Base-by-base conservation (phyloP, 2,888 invertebrate genomes). In the Anagyrus pseudococci region DNA sequence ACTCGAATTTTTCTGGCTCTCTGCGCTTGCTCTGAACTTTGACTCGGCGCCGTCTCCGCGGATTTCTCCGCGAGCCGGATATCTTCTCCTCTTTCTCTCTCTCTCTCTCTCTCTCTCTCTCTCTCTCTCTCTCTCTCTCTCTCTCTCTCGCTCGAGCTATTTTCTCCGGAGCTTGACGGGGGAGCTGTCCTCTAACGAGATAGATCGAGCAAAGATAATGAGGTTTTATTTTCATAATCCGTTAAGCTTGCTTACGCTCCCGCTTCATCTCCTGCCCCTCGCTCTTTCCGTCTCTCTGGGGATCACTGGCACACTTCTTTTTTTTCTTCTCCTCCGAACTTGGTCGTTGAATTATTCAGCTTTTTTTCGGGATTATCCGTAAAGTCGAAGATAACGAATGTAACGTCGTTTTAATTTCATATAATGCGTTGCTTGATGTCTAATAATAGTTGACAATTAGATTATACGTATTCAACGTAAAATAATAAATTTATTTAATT, bases 41-140 rank as follows among this genome's bases (percentile, higher is more conserved):
- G n/a, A n/a, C n/a, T n/a, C n/a, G n/a, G n/a, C n/a, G n/a, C n/a
- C n/a, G n/a, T n/a, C n/a, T n/a, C n/a, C n/a, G n/a, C n/a, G n/a
- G n/a, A n/a, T n/a, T n/a, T n/a, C n/a, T n/a, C n/a, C n/a, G n/a
- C n/a, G n/a, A n/a, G 22, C 41, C 23, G 40, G 40, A 53, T 47
- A 59, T 59, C 40, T 37, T 47, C 54, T 60, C 41, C 29, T 17
- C 17, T 20, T 13, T 25, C 44, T 46, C 53, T 29, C 44, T n/a
- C 44, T 40, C 41, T 17, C 23, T 52, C 52, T 15, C 49, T 47
- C 25, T 26, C 26, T 4, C 23, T 37, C 13, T 10, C 33, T 8
- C 15, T 37, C 15, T 37, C 29, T 37, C 33, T 37, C 33, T 37
- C 52, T 15, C 49, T 47, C 25, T 26, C 26, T 4, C 23, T 37